Conservation (phyloP, 2,113 vertebrate species). For the Callaeas wilsoni region DNA sequence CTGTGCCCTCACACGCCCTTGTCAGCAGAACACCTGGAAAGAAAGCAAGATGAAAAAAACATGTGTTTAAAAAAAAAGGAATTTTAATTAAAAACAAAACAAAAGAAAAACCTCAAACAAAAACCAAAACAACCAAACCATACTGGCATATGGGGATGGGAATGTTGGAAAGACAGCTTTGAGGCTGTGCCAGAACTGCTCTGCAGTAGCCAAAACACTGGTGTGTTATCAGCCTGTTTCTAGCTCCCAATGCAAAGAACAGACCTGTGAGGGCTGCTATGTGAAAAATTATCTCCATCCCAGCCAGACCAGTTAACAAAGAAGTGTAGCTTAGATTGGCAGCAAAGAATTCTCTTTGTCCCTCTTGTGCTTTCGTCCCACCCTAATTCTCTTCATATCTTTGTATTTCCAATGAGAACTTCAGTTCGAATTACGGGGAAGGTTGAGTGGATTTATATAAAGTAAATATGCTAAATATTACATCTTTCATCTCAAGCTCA, state of each 20-base stretch:
- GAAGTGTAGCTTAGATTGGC: not conserved
- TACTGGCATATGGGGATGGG: too few species aligned
- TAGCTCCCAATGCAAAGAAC: not conserved
- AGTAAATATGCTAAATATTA: not conserved
- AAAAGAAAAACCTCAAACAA: not conserved
- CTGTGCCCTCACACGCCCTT: accelerated
- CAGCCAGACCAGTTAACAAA: not conserved
- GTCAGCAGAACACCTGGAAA: not conserved
- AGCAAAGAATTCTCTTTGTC: not conserved
- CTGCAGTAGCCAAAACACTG: not conserved
- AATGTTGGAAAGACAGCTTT: not conserved
- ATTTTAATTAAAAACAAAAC: not conserved
- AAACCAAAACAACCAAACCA: accelerated
- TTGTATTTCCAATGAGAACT: not conserved
- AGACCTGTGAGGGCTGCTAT: not conserved
- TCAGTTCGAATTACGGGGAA: not conserved
- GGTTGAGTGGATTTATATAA: not conserved
- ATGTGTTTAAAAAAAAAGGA: accelerated
- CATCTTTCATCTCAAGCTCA: not conserved
- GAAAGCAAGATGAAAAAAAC: not conserved
- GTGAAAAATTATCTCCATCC: not conserved
- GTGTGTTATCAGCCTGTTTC: not conserved
- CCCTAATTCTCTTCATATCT: not conserved
- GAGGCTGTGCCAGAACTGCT: not conserved
- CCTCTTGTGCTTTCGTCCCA: not conserved